Base-by-base conservation (phyloP, 2,797 vertebrate genomes). In the Epinephelus coioides region DNA sequence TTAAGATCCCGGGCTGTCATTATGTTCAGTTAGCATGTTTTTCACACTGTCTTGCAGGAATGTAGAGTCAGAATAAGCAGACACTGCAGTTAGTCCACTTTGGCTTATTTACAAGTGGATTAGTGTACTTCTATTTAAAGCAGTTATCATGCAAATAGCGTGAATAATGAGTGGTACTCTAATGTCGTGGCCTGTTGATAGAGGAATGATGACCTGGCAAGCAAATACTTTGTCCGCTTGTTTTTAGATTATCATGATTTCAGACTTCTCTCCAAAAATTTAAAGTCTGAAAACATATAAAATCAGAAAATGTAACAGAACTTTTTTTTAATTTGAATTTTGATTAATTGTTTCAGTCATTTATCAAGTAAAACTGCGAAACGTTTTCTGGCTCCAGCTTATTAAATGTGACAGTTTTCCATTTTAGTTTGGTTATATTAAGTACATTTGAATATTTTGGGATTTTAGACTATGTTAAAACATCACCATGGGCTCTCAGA, bases 121-220 rank as follows among this genome's bases (percentile, higher is more conserved):
- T 53, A 27, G 38, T 67, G 1, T 30, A 6, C 17, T 57, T 59
- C 11, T 63, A 0, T 69, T 64, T 61, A 43, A 67, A 64, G 73
- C 57, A 56, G 73, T 73, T 60, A 27, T 30, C 47, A 79, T 81
- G 60, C 50, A 75, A 82, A 88, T 53, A 63, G 9, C 18, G 23
- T 23, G 23, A 11, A 47, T 23, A 14, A 46, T 68, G 15, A 64
- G 27, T 4, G 30, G 56, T 40, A 66, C 49, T 72, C 4, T 69
- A 18, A 67, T 55, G 11, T 27, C 34, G 43, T 70, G 38, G 53
- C 9, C 53, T 66, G 19, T 0, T 19, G 3, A 40, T 3, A 40
- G 38, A 64, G 19, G 23, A 68, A 14, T 6, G 53, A 11, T 14
- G 11, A 59, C 17, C 17, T 47, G 8, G 4, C 25, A 64, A 56